Conservation (phyloP, 1,140 invertebrate genomes). For the Lordiphosa collinella region DNA sequence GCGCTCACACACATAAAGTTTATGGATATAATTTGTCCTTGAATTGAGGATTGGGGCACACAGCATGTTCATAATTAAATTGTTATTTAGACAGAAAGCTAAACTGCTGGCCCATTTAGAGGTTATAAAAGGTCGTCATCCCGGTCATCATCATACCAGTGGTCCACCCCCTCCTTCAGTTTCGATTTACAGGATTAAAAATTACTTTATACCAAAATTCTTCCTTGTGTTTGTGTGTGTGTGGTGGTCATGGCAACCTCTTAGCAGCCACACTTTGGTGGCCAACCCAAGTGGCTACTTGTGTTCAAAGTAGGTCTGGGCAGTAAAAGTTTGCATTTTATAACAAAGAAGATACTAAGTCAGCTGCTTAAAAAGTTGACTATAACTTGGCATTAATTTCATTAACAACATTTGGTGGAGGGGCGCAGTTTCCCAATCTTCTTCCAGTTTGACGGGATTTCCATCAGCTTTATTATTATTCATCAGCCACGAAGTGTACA, state of each 20-base stretch:
- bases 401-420: conserved; percentile 40
- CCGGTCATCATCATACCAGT: not conserved
- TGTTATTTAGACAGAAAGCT: conserved; percentile 52
- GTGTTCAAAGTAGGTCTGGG: not conserved
- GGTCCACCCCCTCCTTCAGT: not conserved
- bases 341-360: conserved; percentile 42
- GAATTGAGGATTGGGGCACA: conserved; percentile 28
- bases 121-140: conserved; percentile 59
- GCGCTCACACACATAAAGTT: conserved; percentile 44
- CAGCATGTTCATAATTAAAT: conserved; percentile 65
- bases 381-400: conserved; percentile 53
- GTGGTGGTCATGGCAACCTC: conserved; percentile 13
- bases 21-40: conserved; percentile 69
- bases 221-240: conserved; percentile 9
- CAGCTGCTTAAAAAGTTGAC: conserved; percentile 35
- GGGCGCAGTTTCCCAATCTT: not conserved
- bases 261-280: conserved; percentile 16
- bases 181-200: conserved; percentile 35
- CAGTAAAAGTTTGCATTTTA: conserved; percentile 42
- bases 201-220: conserved; percentile 44
- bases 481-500: conserved; percentile 29
- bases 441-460: not conserved
- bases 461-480: conserved; percentile 8
- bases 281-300: conserved; percentile 5
- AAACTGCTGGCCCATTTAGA: conserved; percentile 63